Percentiles rank a stretch among this genome's conserved stretches.
Conservation (phyloP, 2,888 invertebrate species). For the Hypsopygia costalis region DNA sequence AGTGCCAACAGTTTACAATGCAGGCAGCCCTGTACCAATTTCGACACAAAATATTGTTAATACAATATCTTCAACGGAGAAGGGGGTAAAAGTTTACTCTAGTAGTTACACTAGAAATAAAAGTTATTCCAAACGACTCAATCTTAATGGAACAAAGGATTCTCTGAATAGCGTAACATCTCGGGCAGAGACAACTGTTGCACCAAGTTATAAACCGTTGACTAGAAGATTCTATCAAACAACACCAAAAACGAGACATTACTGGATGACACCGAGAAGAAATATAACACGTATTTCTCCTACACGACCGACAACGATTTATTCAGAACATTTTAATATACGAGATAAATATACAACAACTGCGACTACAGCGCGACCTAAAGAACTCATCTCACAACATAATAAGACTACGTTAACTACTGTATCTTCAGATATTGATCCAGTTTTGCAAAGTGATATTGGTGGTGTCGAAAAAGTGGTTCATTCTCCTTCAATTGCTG, state of each 20-base stretch:
- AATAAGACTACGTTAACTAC: conserved; percentile 57
- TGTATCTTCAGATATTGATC: conserved; percentile 71
- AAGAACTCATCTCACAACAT: conserved; percentile 28
- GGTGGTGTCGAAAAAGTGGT: conserved; percentile 60
- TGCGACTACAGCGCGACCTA: not conserved
- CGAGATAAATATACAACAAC: conserved; percentile 49
- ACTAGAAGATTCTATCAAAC: conserved; percentile 62
- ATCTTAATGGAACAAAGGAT: conserved; percentile 51
- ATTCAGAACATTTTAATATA: conserved; percentile 65
- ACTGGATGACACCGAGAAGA: conserved; percentile 65
- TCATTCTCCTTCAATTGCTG: conserved; percentile 59
- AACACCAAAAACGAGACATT: conserved; percentile 59
- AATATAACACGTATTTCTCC: conserved; percentile 45
- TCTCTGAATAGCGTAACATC: conserved; percentile 62
- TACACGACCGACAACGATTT: conserved; percentile 57
- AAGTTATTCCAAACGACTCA: conserved; percentile 62
- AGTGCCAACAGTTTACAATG: conserved; percentile 32
- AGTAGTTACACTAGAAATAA: conserved; percentile 50
- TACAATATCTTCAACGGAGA: conserved; percentile 41
- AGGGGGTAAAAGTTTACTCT: conserved; percentile 37
- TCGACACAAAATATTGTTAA: conserved; percentile 44
- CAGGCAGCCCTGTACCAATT: conserved; percentile 29
- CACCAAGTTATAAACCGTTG: conserved; percentile 33
- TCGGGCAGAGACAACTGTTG: conserved; percentile 40
- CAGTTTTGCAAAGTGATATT: conserved; percentile 63